These are phyloP conservation scores for Peromyscus californicus DNA, from an alignment of 2,113 vertebrate species.

Conservation along the genomic window DNA sequence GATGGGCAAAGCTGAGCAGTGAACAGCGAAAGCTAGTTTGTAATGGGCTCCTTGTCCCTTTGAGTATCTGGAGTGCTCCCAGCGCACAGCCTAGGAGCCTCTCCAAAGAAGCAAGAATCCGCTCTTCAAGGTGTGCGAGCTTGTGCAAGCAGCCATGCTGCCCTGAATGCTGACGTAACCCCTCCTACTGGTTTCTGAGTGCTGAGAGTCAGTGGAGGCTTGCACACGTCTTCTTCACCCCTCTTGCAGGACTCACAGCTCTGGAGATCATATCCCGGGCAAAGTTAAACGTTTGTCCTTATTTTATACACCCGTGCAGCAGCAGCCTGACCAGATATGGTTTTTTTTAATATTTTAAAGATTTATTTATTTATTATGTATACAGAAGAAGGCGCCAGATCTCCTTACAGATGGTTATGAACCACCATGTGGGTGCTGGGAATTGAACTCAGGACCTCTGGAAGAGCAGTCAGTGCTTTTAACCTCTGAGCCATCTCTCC, in stretches of 20 bases:
- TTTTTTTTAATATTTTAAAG: too few species aligned
- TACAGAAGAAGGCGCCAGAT: too few species aligned
- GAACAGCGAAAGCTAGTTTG: background rate
- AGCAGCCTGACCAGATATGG: background rate
- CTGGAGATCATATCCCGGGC: background rate
- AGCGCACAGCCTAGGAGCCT: background rate
- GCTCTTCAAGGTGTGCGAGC: background rate
- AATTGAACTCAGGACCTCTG: too few species aligned
- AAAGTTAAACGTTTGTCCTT: background rate
- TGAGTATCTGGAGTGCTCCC: constrained; percentile 14
- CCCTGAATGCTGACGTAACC: background rate
- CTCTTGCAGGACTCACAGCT: background rate
- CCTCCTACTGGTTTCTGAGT: background rate
- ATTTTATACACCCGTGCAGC: background rate
- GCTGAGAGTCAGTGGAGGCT: fast-evolving
- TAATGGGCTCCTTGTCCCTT: background rate
- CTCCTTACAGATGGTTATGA: too few species aligned
- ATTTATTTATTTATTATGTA: too few species aligned
- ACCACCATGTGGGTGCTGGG: too few species aligned
- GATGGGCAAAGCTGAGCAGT: background rate
- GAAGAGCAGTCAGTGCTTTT: too few species aligned
- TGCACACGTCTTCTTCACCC: background rate
- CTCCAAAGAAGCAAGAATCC: constrained; percentile 17
- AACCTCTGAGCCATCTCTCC: too few species aligned
- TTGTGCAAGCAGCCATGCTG: background rate